phyloP scores from a whole-genome alignment of 2,888 invertebrate species.

The Leptinotarsa tumamoca region DNA sequence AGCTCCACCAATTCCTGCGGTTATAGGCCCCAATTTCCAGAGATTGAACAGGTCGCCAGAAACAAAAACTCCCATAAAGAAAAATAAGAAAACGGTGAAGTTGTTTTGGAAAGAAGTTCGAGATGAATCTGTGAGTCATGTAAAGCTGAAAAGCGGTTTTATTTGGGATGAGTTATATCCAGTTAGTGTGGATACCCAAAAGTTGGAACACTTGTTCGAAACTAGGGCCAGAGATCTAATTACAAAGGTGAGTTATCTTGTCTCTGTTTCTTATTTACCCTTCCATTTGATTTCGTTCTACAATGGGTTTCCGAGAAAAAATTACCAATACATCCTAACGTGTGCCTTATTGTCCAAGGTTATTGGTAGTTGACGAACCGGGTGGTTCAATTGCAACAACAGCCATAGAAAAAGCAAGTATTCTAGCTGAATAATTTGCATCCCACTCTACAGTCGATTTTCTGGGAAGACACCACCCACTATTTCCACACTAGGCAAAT shows the following conservation, averaged over 20 bases:
- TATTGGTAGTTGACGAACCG: too few relatives aligned
- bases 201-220: constrained; percentile 96
- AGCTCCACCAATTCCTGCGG: constrained; percentile 67
- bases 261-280: too few relatives aligned
- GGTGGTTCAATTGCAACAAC: too few relatives aligned
- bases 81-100: constrained; percentile 96
- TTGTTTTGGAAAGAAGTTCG: constrained; percentile 97
- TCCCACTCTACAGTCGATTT: too few relatives aligned
- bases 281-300: too few relatives aligned
- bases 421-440: too few relatives aligned
- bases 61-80: constrained; percentile 73
- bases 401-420: too few relatives aligned
- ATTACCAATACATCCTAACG: too few relatives aligned
- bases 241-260: constrained; percentile 79
- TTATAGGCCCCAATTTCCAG: constrained; percentile 64
- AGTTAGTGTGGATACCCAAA: constrained; percentile 89
- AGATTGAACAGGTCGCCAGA: constrained; percentile 56
- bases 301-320: too few relatives aligned
- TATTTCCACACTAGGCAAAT: too few relatives aligned
- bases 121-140: constrained; percentile 78
- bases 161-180: constrained; percentile 94
- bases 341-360: too few relatives aligned
- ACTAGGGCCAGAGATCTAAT: constrained; percentile 94
- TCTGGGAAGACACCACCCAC: too few relatives aligned
- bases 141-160: constrained; percentile 71